Evolutionary conservation across 2,113 vertebrate genomes (phyloP), one percentile per base, ranked within the genome.

Genomic region (Pituophis catenifer): DNA sequence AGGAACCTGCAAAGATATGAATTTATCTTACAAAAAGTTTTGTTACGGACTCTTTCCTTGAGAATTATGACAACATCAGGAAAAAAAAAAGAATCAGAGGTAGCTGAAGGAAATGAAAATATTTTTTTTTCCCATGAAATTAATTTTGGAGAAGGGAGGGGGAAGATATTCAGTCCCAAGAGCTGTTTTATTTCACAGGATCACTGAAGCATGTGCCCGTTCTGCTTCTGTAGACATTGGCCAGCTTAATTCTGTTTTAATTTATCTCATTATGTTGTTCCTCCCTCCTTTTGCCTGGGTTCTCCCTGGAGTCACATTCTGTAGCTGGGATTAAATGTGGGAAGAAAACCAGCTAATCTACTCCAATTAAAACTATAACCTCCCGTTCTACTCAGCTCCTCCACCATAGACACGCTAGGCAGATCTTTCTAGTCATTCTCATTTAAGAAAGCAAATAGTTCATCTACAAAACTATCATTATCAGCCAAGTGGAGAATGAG

Each of bases 401-500:
- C 88, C 65, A 87, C 90, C 3, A 0, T 59, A 59, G 90, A 86
- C 95, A 3, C 53, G 52, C 54, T 50, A 48, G 19, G 3, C 0
- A 55, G 19, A 93, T 58, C 55, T 1, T 11, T 38, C 81, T 5
- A 52, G 7, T 0, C 86, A 44, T 44, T 93, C 94, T 94, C 48
- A 0, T 44, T 65, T 33, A 90, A 89, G 23, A 48, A 44, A 94
- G 53, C 57, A 93, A 96, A 94, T 85, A 21, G 24, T 52, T 91
- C 26, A 38, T 90, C 87, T 93, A 3, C 5, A 93, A 95, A 95
- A 7, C 38, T 44, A 86, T 48, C 29, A 8, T 93, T 92, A 90
- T 90, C 93, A 89, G 91, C 89, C 54, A 89, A 88, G 54, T 70
- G 90, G 59, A 94, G 93, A 29, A 91, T 75, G 24, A 44, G 19